Percentiles rank a stretch among this genome's conserved stretches.
These are phyloP conservation scores for Diabrotica virgifera DNA, from an alignment of 1,140 invertebrate species.

Conservation along the genomic window DNA sequence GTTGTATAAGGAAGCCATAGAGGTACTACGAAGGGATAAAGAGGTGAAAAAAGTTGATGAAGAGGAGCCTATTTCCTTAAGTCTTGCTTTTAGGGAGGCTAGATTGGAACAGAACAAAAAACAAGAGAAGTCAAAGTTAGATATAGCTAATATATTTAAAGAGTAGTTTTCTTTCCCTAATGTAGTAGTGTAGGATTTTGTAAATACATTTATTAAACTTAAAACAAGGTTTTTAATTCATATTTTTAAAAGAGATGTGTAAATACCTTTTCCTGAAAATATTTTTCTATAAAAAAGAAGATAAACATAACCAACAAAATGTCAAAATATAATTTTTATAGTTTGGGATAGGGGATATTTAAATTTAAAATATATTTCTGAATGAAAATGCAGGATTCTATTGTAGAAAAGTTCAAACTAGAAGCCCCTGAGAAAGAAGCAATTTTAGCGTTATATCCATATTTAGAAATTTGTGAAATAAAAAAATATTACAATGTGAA, in stretches of 20 bases:
- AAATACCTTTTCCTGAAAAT: no score
- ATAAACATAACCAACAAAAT: no score
- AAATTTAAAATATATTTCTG: not conserved
- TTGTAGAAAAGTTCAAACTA: constrained; percentile 11
- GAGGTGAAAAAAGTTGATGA: constrained; percentile 23
- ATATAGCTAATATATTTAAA: constrained; percentile 38
- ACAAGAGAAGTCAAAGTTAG: constrained; percentile 18
- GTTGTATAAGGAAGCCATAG: constrained; percentile 49
- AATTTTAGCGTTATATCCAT: constrained; percentile 34
- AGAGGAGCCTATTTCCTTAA: constrained; percentile 32
- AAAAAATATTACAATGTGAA: constrained; percentile 38
- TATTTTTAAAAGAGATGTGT: no score
- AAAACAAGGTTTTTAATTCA: no score
- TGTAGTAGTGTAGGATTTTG: no score
- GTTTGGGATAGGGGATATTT: no score
- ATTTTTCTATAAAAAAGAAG: no score
- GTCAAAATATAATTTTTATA: no score
- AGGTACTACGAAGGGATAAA: constrained; percentile 44
- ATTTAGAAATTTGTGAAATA: constrained; percentile 41
- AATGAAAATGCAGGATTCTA: constrained; percentile 2
- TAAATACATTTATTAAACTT: no score
- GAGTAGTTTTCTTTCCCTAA: constrained; percentile 10
- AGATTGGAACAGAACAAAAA: constrained; percentile 26
- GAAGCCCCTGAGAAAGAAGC: constrained; percentile 15
- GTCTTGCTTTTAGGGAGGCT: constrained; percentile 41